These are phyloP conservation scores for Cacatua alba DNA, from an alignment of 2,113 vertebrate genomes.

Conservation along the genomic window DNA sequence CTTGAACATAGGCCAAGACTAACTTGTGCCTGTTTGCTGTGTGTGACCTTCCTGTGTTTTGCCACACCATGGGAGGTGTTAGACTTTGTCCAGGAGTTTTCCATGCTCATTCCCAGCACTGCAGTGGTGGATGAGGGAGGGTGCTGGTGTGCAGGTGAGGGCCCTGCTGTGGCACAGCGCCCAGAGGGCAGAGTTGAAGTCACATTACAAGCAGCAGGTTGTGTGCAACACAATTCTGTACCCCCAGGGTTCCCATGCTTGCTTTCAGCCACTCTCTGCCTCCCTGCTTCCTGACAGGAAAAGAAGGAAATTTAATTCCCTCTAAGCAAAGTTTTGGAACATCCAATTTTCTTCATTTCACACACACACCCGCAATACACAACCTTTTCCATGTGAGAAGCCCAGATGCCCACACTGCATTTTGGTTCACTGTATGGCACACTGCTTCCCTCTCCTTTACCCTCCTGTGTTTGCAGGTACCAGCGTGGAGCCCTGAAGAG, in stretches of 20 bases:
- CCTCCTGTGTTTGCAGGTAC: neutral
- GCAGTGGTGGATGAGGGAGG: neutral
- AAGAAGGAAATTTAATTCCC: neutral
- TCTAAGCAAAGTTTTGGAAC: neutral
- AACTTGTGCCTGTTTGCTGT: neutral
- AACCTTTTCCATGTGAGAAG: neutral
- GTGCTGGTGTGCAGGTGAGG: neutral
- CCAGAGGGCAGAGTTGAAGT: neutral
- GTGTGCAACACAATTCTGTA: no score
- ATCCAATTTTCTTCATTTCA: neutral
- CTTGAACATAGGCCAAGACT: neutral
- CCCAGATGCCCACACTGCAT: neutral
- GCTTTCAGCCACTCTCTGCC: neutral
- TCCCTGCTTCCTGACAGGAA: neutral
- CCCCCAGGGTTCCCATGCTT: neutral
- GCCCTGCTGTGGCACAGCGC: neutral
- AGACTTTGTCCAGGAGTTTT: neutral
- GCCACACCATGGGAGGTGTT: neutral
- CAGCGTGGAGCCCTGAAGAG: neutral
- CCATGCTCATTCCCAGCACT: neutral
- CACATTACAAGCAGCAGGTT: rapidly evolving
- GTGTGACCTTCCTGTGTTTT: neutral
- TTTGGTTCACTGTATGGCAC: neutral
- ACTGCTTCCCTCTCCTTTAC: neutral
- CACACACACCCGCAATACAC: neutral